phyloP scores from a whole-genome alignment of 2,888 invertebrate species.

The Leptinotarsa haldemani region DNA sequence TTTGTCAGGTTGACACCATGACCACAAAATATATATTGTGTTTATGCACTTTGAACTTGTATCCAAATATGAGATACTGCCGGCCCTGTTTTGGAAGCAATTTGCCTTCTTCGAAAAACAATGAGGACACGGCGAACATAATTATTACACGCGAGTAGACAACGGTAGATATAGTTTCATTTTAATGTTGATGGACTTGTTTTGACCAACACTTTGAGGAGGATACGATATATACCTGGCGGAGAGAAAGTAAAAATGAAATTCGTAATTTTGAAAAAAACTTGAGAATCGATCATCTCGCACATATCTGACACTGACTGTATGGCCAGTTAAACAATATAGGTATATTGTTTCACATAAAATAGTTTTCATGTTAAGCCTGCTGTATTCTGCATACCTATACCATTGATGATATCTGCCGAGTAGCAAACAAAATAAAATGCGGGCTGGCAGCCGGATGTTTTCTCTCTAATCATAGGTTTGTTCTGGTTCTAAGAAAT shows the following conservation, averaged over 20 bases:
- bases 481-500: no score
- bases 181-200: constrained; percentile 7
- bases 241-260: neutral
- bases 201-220: neutral
- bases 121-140: constrained; percentile 11
- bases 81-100: constrained; percentile 11
- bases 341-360: no score
- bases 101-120: constrained; percentile 7
- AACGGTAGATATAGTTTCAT: constrained; percentile 13
- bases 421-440: no score
- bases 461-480: no score
- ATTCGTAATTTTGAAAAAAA: no score
- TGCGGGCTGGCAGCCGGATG: no score
- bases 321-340: no score
- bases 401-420: no score
- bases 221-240: neutral
- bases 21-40: neutral
- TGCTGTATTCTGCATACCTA: no score
- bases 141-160: constrained; percentile 3
- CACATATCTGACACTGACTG: no score
- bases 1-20: neutral
- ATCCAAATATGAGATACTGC: constrained; percentile 5
- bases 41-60: neutral
- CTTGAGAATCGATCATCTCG: no score
- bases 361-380: no score